Base-by-base conservation (phyloP, 2,113 vertebrate species). In the Cyprinodon brontotheroides region DNA sequence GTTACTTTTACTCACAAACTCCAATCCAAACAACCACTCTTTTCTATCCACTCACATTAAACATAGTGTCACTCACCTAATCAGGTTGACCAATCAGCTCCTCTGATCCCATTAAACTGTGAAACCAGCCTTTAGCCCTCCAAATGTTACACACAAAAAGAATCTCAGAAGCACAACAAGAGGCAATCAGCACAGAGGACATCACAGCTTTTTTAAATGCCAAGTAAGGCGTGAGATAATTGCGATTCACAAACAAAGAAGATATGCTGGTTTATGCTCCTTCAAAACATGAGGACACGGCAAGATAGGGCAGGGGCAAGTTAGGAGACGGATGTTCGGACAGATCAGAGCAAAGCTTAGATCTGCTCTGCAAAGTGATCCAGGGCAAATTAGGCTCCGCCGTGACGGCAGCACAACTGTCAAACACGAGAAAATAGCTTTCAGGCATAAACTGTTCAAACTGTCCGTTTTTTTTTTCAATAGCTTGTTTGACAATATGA, bases 201-300 rank as follows among this genome's bases (percentile, higher is more conserved):
- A 79, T 87, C 78, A 77, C 78, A 86, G 90, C 85, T 83, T 83
- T 86, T 81, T 88, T 89, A 92, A 92, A 93, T 91, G 90, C 79
- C 91, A 90, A 89, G 89, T 85, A 74, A 89, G 82, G 82, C 67
- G 17, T 63, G 82, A 73, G 85, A 85, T 86, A 78, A 86, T 82
- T 88, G 79, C 78, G 68, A 75, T 74, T 72, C 82, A 82, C 81
- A 86, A 88, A 91, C 87, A 93, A 82, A 90, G 81, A 68, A 57
- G 60, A 66, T 68, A 80, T 57, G 67, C 36, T 41, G 63, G 29
- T 68, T 65, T 78, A 43, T 64, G 73, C 50, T 60, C 50, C 61
- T 72, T 36, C 85, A 74, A 90, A 76, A 72, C 65, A 65, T 62
- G 79, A 70, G 80, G 73, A 81, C 75, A 81, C 1, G 48, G 72